Conservation (phyloP, 2,888 invertebrate genomes). For the Physocephala rufipes region DNA sequence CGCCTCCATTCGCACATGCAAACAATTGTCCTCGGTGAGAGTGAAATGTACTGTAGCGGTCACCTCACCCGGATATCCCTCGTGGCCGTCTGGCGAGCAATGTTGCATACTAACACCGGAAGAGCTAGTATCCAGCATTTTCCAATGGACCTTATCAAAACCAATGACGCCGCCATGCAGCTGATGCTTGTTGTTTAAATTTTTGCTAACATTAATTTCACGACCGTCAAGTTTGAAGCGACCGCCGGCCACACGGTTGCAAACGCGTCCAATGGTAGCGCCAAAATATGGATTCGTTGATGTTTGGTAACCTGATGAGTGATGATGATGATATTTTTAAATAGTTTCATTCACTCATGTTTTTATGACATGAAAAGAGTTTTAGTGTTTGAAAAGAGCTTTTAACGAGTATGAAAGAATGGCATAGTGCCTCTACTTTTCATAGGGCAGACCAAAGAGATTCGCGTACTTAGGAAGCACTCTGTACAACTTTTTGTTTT, state of each 20-base stretch:
- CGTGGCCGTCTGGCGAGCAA: constrained; percentile 80
- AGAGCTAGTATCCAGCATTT: constrained; percentile 47
- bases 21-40: constrained; percentile 77
- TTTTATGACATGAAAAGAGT: constrained; percentile 6
- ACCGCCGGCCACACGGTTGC: constrained; percentile 81
- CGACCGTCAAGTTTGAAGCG: constrained; percentile 75
- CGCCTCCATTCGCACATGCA: constrained; percentile 80
- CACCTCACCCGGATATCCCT: constrained; percentile 89
- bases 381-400: neutral
- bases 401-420: constrained; percentile 17
- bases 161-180: constrained; percentile 87
- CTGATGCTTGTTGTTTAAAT: constrained; percentile 74
- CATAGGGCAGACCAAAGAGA: too few relatives aligned
- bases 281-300: constrained; percentile 85
- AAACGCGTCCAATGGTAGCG: constrained; percentile 85
- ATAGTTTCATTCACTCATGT: neutral
- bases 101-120: constrained; percentile 75
- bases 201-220: constrained; percentile 76
- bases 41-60: constrained; percentile 76
- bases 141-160: constrained; percentile 84
- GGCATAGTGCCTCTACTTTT: too few relatives aligned
- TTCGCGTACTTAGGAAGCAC: too few relatives aligned
- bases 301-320: constrained; percentile 72
- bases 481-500: too few relatives aligned
- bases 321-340: neutral